Conservation (phyloP, 1,140 invertebrate species). For the Tetramorium alpestre region DNA sequence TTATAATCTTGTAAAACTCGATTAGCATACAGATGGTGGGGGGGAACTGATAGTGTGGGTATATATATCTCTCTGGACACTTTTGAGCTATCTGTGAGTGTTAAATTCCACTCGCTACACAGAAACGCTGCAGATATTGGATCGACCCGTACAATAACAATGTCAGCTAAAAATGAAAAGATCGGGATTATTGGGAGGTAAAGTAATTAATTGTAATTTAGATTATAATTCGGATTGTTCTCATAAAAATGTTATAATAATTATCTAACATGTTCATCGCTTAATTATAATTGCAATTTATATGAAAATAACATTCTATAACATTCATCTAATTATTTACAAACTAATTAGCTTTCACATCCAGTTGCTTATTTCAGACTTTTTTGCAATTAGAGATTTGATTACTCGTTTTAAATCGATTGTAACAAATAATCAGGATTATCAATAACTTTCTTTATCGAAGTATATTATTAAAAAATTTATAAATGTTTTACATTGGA, state of each 20-base stretch:
- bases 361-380: no score
- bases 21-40: background rate
- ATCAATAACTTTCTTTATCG: background rate
- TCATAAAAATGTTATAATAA: background rate
- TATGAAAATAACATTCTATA: no score
- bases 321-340: no score
- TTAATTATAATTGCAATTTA: background rate
- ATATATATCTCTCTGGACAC: slow-evolving; percentile 19
- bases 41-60: slow-evolving; percentile 41
- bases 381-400: background rate
- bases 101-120: background rate
- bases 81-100: background rate
- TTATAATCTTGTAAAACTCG: background rate
- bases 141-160: slow-evolving; percentile 24
- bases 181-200: slow-evolving; percentile 90
- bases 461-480: background rate
- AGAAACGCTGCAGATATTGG: background rate
- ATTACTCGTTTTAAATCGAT: background rate
- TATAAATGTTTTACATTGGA: background rate
- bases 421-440: background rate
- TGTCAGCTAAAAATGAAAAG: slow-evolving; percentile 86
- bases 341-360: no score
- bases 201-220: slow-evolving; percentile 82
- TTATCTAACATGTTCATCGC: background rate
- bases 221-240: background rate